Base-by-base conservation (phyloP, 2,113 vertebrate species). In the Sinocyclocheilus grahami region DNA sequence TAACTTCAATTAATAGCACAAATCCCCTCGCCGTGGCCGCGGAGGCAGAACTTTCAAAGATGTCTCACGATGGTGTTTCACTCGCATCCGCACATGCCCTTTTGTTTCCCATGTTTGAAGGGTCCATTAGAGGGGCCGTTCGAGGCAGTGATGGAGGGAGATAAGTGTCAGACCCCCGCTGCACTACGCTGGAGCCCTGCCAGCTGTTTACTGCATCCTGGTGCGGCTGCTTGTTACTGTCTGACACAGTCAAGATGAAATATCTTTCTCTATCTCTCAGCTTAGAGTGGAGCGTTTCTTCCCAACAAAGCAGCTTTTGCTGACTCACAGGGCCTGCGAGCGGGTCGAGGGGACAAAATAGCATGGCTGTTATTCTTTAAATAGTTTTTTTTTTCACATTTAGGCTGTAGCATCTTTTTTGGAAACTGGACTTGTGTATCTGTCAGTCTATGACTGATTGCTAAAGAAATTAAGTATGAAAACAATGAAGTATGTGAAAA, bases 1-100 rank as follows among this genome's bases (percentile, higher is more conserved):
- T 99, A 98, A 98, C 97, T 99, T 98, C 97, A 99, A 99, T 99
- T 99, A 99, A 99, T 99, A 98, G 97, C 96, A 96, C 96, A 96
- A 97, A 96, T 98, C 97, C 97, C 97, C 48, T 92, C 92, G 96
- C 96, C 89, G 13, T 94, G 91, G 90, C 91, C 69, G 89, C 90
- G 94, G 96, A 96, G 96, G 94, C 92, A 93, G 95, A 97, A 97
- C 97, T 97, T 98, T 99, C 97, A 98, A 98, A 99, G 96, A 98
- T 86, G 72, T 75, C 85, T 88, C 87, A 30, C 67, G 48, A 33
- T 83, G 77, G 62, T 24, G 39, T 74, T 82, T 85, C 82, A 55
- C 80, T 82, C 78, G 13, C 79, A 16, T 83, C 78, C 85, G 11
- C 77, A 12, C 18, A 22, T 60, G 62, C 77, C 82, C 79, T 88